These are phyloP conservation scores for Mastacembelus armatus DNA, from an alignment of 2,797 vertebrate genomes.

Conservation along the genomic window DNA sequence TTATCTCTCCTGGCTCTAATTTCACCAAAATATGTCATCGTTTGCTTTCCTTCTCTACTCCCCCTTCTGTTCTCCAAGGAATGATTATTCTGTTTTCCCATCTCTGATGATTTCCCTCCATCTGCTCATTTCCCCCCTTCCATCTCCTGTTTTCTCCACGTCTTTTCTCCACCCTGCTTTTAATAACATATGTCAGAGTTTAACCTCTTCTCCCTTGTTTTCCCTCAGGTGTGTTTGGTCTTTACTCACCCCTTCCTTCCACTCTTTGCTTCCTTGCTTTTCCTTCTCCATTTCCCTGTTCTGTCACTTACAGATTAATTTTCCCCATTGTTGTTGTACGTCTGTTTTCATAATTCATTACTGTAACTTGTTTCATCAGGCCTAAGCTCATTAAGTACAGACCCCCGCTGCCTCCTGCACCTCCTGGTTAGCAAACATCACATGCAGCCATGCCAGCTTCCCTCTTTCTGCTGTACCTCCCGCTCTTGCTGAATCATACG, in stretches of 20 bases:
- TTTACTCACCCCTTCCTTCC: slow-evolving; percentile 11
- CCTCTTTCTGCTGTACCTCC: slow-evolving; percentile 21
- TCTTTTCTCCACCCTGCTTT: slow-evolving; percentile 57
- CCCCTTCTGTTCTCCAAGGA: slow-evolving; percentile 49
- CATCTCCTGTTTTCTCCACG: slow-evolving; percentile 42
- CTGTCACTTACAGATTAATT: slow-evolving; percentile 33
- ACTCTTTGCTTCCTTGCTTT: neutral
- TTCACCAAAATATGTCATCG: slow-evolving; percentile 75
- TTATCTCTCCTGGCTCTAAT: slow-evolving; percentile 59
- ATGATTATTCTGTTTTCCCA: slow-evolving; percentile 50
- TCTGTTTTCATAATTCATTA: slow-evolving; percentile 71
- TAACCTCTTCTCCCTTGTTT: slow-evolving; percentile 63
- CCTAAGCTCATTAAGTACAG: slow-evolving; percentile 66
- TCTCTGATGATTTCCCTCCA: slow-evolving; percentile 46
- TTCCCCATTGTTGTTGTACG: slow-evolving; percentile 49
- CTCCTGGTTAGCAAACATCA: slow-evolving; percentile 53
- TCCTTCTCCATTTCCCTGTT: slow-evolving; percentile 31
- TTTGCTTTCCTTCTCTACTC: slow-evolving; percentile 38
- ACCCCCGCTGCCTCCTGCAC: slow-evolving; percentile 54
- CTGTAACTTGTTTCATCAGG: slow-evolving; percentile 69
- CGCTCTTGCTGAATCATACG: slow-evolving; percentile 45
- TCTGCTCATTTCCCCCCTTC: slow-evolving; percentile 12
- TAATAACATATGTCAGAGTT: slow-evolving; percentile 69
- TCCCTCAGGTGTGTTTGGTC: slow-evolving; percentile 64
- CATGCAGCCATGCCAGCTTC: slow-evolving; percentile 31